These are phyloP conservation scores for Leptinotarsa juncta DNA, from an alignment of 2,888 invertebrate species.

Conservation along the genomic window DNA sequence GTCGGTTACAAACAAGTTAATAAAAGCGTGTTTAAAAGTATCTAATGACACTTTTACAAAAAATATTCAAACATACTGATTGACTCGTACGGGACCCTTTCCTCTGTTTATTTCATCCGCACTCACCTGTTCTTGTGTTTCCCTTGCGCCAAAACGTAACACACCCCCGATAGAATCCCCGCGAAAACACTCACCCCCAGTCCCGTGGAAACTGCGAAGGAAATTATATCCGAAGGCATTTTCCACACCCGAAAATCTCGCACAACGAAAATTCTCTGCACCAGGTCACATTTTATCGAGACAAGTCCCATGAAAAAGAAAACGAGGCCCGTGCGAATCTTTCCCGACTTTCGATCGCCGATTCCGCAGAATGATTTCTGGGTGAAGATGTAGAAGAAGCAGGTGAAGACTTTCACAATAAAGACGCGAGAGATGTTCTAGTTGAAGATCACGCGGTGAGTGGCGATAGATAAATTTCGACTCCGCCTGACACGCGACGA, in stretches of 20 bases:
- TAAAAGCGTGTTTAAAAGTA: too few relatives aligned
- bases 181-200: slow-evolving; percentile 75
- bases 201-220: slow-evolving; percentile 70
- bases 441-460: slow-evolving; percentile 49
- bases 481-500: slow-evolving; percentile 46
- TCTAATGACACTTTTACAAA: too few relatives aligned
- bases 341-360: neutral
- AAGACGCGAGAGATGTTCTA: slow-evolving; percentile 30
- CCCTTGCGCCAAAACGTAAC: slow-evolving; percentile 72
- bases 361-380: neutral
- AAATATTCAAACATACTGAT: too few relatives aligned
- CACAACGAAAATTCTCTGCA: slow-evolving; percentile 39
- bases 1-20: too few relatives aligned
- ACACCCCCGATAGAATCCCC: slow-evolving; percentile 77
- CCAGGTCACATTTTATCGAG: slow-evolving; percentile 42
- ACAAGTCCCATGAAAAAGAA: slow-evolving; percentile 39
- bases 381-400: neutral
- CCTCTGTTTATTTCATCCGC: neutral
- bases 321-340: neutral
- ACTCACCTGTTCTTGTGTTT: slow-evolving; percentile 70
- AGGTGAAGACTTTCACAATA: slow-evolving; percentile 16
- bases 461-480: slow-evolving; percentile 30
- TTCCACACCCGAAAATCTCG: slow-evolving; percentile 30
- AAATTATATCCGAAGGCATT: slow-evolving; percentile 70
- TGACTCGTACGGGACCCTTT: too few relatives aligned